phyloP scores from a whole-genome alignment of 2,797 vertebrate genomes.

The Leucoraja ocellata region DNA sequence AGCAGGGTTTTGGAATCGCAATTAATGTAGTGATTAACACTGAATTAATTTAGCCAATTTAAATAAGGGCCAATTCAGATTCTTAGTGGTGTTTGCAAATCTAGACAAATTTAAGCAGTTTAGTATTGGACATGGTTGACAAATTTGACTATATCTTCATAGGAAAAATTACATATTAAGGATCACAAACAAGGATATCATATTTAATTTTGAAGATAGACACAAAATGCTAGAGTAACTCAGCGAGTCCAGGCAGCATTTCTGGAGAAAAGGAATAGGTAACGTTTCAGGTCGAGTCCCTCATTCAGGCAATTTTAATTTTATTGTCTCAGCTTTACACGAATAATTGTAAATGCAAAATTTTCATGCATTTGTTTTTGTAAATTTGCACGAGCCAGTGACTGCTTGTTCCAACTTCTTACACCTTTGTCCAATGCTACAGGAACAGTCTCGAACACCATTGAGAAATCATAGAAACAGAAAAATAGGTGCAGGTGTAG shows the following conservation, averaged over 20 bases:
- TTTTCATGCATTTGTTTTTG: slow-evolving; percentile 2
- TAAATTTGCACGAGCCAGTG: not conserved
- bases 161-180: not conserved
- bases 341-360: not conserved
- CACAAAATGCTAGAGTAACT: too few relatives aligned
- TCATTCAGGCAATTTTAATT: too few relatives aligned
- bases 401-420: not conserved
- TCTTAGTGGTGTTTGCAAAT: not conserved
- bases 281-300: too few relatives aligned
- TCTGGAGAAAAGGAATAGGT: too few relatives aligned
- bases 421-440: too few relatives aligned
- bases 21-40: not conserved
- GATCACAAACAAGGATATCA: not conserved
- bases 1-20: not conserved
- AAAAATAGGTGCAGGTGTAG: too few relatives aligned
- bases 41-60: not conserved
- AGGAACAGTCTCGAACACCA: not conserved
- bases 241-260: too few relatives aligned
- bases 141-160: not conserved
- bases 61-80: not conserved
- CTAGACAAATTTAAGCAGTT: not conserved
- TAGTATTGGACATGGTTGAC: not conserved
- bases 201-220: not conserved
- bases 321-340: not conserved
- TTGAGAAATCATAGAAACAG: too few relatives aligned